Evolutionary conservation across 2,113 vertebrate genomes (phyloP), one percentile per base, ranked within the genome.

Genomic region (Balaeniceps rex): DNA sequence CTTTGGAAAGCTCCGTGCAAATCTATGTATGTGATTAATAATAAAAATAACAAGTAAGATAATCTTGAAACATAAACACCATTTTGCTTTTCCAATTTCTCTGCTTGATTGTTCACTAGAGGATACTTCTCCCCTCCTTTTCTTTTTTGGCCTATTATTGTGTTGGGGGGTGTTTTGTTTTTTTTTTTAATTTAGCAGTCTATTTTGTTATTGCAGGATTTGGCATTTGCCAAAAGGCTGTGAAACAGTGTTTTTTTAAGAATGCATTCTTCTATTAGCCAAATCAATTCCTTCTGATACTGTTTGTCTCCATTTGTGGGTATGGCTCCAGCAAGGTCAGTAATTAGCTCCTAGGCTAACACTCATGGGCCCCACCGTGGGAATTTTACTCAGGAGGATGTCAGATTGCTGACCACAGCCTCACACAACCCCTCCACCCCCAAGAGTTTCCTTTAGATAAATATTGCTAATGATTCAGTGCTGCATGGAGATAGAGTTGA

Each of bases 81-180:
- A 83, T 93, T 96, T 98, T 95, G 70, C 77, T 95, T 91, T 96
- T 89, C 88, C 74, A 83, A 49, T 90, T 66, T 90, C 57, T 92
- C 57, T 40, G 47, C 40, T 55, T 90, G 71, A 79, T 70, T 71
- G 61, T 49, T 87, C 78, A 72, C 54, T 54, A 77, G 82, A 91
- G 54, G n/a, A 74, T 74, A 65, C 47, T 81, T 65, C 23, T 76
- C 8, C 12, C 11, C 12, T 69, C 44, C n/a, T 87, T 72, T 82
- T 65, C 4, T 49, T 66, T 93, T 85, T 82, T 64, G 5, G 21
- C 75, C 69, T 82, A 25, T 55, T 87, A 63, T 49, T 74, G 9
- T 19, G 18, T n/a, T 42, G 40, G 40, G 40, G 40, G 40, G 40
- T 42, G 1, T 2, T 12, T 16, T 61, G 12, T 33, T 58, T 54